Evolutionary conservation across 2,797 vertebrate species (phyloP).

Genomic region (Thalassophryne amazonica): DNA sequence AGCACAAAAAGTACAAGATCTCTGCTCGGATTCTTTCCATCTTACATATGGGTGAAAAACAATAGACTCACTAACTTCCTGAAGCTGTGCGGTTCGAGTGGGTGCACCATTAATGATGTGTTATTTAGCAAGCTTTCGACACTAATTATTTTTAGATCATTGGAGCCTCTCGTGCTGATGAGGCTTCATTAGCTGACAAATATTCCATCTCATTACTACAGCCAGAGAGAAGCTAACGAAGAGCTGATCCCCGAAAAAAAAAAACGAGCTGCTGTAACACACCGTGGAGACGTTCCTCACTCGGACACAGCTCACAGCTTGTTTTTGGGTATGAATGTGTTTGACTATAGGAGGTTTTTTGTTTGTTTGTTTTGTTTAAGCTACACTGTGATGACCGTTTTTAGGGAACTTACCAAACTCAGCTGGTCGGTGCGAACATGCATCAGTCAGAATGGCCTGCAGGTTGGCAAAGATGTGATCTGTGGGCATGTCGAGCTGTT

Average conservation of each 20-base stretch:
- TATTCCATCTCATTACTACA: not conserved
- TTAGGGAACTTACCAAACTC: constrained; percentile 72
- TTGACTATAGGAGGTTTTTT: no score
- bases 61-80: no score
- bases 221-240: not conserved
- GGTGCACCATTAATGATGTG: constrained; percentile 2
- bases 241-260: no score
- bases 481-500: constrained; percentile 87
- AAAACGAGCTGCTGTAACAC: no score
- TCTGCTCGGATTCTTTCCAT: no score
- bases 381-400: no score
- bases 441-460: constrained; percentile 77
- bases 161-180: constrained; percentile 16
- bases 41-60: no score
- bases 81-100: constrained; percentile 7
- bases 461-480: constrained; percentile 87
- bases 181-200: constrained; percentile 20
- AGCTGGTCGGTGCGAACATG: constrained; percentile 80
- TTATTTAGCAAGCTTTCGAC: constrained; percentile 19
- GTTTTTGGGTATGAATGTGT: no score
- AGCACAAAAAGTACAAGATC: no score
- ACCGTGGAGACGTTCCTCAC: no score
- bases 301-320: no score
- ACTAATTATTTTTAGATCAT: constrained; percentile 24
- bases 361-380: no score